A percentile compares a stretch with the other conserved stretches of the same genome.
phyloP scores from a whole-genome alignment of 2,797 vertebrate genomes.

The Sebastiscus tertius region DNA sequence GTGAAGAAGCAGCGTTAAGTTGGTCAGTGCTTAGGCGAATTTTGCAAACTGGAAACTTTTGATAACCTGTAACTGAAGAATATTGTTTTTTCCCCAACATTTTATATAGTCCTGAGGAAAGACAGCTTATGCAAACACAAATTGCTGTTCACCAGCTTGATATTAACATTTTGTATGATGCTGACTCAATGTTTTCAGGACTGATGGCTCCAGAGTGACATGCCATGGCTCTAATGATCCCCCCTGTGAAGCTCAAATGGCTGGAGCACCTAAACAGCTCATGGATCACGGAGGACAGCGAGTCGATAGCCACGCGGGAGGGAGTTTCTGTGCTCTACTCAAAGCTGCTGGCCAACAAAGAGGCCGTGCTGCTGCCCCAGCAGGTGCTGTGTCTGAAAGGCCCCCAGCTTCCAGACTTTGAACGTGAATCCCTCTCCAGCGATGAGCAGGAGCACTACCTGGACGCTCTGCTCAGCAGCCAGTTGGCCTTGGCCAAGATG shows the following conservation, averaged over 20 bases:
- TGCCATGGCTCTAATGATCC: slow-evolving; percentile 95
- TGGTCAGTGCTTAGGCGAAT: background rate
- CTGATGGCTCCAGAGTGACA: slow-evolving; percentile 90
- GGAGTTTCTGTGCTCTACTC: slow-evolving; percentile 92
- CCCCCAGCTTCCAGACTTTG: slow-evolving; percentile 97
- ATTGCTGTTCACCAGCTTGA: background rate
- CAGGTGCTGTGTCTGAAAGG: slow-evolving; percentile 98
- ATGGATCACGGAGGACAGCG: slow-evolving; percentile 99
- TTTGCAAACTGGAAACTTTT: background rate
- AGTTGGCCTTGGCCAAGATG: slow-evolving; percentile 97
- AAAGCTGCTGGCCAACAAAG: slow-evolving; percentile 96
- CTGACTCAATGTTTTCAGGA: slow-evolving; percentile 61
- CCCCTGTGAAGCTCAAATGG: slow-evolving; percentile 98
- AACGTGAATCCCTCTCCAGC: slow-evolving; percentile 95
- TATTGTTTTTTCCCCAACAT: background rate
- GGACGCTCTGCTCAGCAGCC: slow-evolving; percentile 96
- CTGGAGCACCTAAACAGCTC: slow-evolving; percentile 98
- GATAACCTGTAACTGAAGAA: background rate
- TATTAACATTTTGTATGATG: background rate
- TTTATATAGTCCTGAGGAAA: background rate
- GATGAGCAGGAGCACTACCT: slow-evolving; percentile 99
- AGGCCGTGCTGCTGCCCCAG: slow-evolving; percentile 95
- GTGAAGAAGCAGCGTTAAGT: background rate
- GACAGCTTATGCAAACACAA: background rate
- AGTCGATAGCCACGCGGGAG: slow-evolving; percentile 96